phyloP scores from a whole-genome alignment of 2,797 vertebrate species.

The Lates japonicus region DNA sequence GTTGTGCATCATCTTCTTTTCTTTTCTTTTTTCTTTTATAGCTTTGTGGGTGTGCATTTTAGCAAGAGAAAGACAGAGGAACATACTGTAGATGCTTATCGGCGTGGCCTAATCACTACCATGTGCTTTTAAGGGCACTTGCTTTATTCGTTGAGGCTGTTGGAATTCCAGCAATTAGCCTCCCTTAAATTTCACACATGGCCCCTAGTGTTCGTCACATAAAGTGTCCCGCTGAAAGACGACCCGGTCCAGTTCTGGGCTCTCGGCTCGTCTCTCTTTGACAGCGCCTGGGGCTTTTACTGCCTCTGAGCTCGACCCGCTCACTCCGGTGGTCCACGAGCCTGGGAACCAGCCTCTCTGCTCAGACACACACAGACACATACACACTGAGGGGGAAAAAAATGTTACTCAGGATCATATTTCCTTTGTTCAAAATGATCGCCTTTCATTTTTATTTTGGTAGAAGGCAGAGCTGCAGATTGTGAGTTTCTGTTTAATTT shows the following conservation, averaged over 20 bases:
- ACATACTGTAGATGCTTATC: conserved; percentile 84
- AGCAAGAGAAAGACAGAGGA: conserved; percentile 46
- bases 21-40: conserved; percentile 20
- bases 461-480: conserved; percentile 65
- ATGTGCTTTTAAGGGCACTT: conserved; percentile 84
- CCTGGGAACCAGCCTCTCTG: conserved; percentile 66
- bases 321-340: conserved; percentile 67
- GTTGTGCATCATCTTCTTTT: conserved; percentile 50
- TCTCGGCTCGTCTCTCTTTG: conserved; percentile 64
- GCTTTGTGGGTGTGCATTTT: conserved; percentile 43
- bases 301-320: conserved; percentile 61
- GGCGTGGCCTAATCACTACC: conserved; percentile 86
- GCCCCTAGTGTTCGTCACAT: conserved; percentile 79
- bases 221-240: conserved; percentile 79
- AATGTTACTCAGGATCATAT: conserved; percentile 61
- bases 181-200: conserved; percentile 83
- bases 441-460: conserved; percentile 70
- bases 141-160: conserved; percentile 85
- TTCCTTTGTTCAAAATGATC: conserved; percentile 72
- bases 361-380: conserved; percentile 48
- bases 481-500: conserved; percentile 75
- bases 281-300: conserved; percentile 65
- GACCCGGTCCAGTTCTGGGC: conserved; percentile 65
- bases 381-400: conserved; percentile 27
- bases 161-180: conserved; percentile 87